These are phyloP conservation scores for Cervus canadensis DNA, from an alignment of 2,113 vertebrate species.

Conservation along the genomic window DNA sequence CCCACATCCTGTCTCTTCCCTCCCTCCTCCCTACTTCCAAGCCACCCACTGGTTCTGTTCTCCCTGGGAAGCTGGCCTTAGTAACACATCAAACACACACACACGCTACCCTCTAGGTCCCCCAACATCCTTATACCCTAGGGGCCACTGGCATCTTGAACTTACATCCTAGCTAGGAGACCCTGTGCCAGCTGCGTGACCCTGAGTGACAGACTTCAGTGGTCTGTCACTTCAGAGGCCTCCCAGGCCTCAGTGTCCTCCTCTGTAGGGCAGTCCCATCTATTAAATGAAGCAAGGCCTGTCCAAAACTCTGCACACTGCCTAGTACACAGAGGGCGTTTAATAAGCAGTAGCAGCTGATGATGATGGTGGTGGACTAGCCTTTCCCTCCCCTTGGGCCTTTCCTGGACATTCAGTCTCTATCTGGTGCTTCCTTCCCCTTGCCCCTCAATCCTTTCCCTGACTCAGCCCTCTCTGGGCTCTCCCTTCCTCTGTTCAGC, in stretches of 20 bases:
- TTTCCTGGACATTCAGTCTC: not conserved
- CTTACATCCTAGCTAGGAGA: not conserved
- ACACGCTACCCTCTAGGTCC: not conserved
- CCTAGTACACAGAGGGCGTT: not conserved
- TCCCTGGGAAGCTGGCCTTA: slow-evolving; percentile 20
- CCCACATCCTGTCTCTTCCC: not conserved
- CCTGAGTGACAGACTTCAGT: not conserved
- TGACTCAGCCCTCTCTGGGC: not conserved
- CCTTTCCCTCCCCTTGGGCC: not conserved
- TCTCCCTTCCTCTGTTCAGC: not conserved
- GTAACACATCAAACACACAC: not conserved
- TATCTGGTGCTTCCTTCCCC: not conserved
- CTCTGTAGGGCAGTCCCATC: not conserved
- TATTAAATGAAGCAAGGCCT: not conserved
- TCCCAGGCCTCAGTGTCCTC: not conserved
- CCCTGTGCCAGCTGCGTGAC: not conserved
- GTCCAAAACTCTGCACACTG: not conserved
- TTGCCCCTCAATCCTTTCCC: not conserved
- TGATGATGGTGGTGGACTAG: accelerated
- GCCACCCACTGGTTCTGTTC: not conserved
- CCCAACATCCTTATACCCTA: not conserved
- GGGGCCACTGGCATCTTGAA: not conserved
- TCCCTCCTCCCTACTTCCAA: not conserved
- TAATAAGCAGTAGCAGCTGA: not conserved
- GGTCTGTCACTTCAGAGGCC: not conserved